These are phyloP conservation scores for Nomia melanderi DNA, from an alignment of 1,140 invertebrate species.

Conservation along the genomic window DNA sequence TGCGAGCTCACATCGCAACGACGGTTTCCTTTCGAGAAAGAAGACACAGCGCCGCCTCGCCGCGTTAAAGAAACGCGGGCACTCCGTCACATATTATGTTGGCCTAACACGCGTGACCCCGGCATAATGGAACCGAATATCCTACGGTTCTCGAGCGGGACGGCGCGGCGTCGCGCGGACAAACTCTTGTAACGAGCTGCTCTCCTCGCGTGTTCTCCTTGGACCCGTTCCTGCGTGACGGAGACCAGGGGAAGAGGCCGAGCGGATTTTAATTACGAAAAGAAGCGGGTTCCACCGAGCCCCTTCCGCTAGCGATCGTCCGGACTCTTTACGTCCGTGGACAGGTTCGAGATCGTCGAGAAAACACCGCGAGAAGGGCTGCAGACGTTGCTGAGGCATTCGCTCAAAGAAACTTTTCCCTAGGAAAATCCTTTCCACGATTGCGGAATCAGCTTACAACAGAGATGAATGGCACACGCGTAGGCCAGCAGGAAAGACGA, in stretches of 20 bases:
- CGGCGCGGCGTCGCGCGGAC: slow-evolving; percentile 16
- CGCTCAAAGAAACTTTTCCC: too few relatives aligned
- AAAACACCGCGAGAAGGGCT: not conserved
- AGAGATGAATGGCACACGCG: not conserved
- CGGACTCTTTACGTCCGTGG: not conserved
- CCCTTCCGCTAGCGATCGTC: not conserved
- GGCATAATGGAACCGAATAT: slow-evolving; percentile 54
- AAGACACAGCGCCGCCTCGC: slow-evolving; percentile 22
- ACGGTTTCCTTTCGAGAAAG: slow-evolving; percentile 21
- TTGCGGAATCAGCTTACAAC: not conserved
- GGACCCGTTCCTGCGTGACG: slow-evolving; percentile 12
- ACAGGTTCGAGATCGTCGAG: too few relatives aligned
- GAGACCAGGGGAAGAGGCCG: not conserved
- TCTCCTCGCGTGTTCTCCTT: not conserved
- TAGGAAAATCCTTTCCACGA: not conserved
- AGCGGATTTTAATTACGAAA: slow-evolving; percentile 44
- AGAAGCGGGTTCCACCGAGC: not conserved
- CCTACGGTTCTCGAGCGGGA: not conserved
- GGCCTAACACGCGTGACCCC: slow-evolving; percentile 56
- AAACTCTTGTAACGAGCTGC: slow-evolving; percentile 53
- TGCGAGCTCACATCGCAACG: slow-evolving; percentile 1
- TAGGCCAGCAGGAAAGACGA: not conserved
- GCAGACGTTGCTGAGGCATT: too few relatives aligned
- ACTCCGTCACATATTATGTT: slow-evolving; percentile 51
- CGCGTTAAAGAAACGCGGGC: slow-evolving; percentile 39